Conservation (phyloP, 2,888 invertebrate species). For the Bombylius major region DNA sequence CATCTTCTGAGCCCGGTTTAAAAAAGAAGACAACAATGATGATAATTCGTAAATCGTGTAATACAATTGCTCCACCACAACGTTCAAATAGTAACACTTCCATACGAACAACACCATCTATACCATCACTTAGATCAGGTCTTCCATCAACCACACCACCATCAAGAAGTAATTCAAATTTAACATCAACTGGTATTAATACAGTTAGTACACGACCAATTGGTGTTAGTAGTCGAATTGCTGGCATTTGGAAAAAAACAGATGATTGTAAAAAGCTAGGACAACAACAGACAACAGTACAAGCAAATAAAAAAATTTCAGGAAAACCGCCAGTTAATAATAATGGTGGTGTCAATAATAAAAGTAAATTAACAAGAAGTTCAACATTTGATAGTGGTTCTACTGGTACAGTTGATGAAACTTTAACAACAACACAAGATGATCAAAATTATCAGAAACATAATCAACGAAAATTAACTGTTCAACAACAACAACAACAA, state of each 20-base stretch:
- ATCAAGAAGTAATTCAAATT: conserved; percentile 33
- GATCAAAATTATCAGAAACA: not conserved
- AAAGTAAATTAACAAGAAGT: not conserved
- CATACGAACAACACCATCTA: conserved; percentile 24
- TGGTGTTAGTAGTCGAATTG: conserved; percentile 33
- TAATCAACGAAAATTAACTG: not conserved
- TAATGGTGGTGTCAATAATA: too few relatives aligned
- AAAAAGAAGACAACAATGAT: conserved; percentile 12
- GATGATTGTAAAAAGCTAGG: not conserved
- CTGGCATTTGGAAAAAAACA: conserved; percentile 16
- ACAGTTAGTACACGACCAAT: conserved; percentile 21
- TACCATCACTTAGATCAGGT: conserved; percentile 16
- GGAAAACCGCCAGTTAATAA: too few relatives aligned
- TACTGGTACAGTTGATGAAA: not conserved
- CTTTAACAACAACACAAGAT: not conserved
- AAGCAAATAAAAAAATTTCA: too few relatives aligned
- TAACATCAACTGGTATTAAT: conserved; percentile 19
- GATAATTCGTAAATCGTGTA: conserved; percentile 16
- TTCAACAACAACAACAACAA: too few relatives aligned
- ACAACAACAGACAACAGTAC: not conserved
- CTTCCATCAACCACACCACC: conserved; percentile 31
- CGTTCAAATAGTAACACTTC: conserved; percentile 34
- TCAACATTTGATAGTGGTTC: not conserved
- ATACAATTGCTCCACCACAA: conserved; percentile 22
- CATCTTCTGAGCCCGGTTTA: not conserved